Evolutionary conservation across 2,797 vertebrate species (phyloP).

Genomic region (Serranus cabrilla): DNA sequence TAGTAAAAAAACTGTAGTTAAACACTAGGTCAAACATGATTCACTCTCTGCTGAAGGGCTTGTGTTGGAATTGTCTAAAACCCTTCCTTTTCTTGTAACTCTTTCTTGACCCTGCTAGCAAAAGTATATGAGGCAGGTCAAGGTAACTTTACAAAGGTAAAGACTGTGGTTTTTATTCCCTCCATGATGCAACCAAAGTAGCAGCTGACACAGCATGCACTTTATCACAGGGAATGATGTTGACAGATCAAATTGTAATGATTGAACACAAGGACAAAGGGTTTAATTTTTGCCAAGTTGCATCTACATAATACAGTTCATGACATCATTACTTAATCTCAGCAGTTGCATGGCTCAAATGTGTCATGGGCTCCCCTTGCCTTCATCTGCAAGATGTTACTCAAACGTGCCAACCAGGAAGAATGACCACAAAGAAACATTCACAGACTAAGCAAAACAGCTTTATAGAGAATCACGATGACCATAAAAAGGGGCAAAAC

Average conservation of each 20-base stretch:
- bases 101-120: constrained; percentile 61
- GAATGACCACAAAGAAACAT: too few species aligned
- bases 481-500: too few species aligned
- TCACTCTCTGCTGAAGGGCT: constrained; percentile 59
- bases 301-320: constrained; percentile 9
- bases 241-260: constrained; percentile 35
- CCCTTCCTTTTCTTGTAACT: constrained; percentile 72
- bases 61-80: constrained; percentile 62
- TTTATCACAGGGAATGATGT: constrained; percentile 27
- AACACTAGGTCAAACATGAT: constrained; percentile 73
- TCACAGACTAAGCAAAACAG: too few species aligned
- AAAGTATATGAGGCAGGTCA: constrained; percentile 64
- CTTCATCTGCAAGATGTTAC: too few species aligned
- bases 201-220: constrained; percentile 31
- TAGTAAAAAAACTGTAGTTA: constrained; percentile 77
- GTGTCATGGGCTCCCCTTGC: too few species aligned
- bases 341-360: not conserved
- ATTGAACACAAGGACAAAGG: constrained; percentile 15
- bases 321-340: not conserved
- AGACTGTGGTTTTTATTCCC: constrained; percentile 26
- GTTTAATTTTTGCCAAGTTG: constrained; percentile 13
- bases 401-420: too few species aligned
- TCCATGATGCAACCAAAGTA: constrained; percentile 22
- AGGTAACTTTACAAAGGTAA: constrained; percentile 42
- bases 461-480: too few species aligned